phyloP scores from a whole-genome alignment of 2,888 invertebrate species.

The Oligia latruncula region DNA sequence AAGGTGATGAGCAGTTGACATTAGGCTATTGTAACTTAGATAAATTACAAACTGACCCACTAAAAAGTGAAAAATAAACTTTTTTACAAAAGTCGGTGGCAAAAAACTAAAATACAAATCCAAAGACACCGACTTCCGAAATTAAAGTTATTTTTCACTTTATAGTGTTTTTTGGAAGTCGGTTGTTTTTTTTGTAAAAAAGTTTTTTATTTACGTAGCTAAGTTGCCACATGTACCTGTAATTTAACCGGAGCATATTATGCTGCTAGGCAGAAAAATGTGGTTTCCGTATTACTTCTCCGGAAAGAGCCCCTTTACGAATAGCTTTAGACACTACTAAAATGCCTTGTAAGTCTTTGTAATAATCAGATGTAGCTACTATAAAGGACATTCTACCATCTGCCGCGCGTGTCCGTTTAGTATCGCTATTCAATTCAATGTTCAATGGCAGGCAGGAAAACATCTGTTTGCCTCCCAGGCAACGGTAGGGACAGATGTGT shows the following conservation, averaged over 20 bases:
- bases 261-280: not conserved
- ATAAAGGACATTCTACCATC: constrained; percentile 20
- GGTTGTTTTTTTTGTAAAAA: too few species aligned
- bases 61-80: too few species aligned
- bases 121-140: too few species aligned
- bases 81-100: too few species aligned
- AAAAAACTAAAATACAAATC: too few species aligned
- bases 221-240: not conserved
- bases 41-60: too few species aligned
- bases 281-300: not conserved
- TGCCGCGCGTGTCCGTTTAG: constrained; percentile 13
- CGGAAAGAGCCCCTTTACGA: not conserved
- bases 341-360: not conserved
- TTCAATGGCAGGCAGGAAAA: not conserved
- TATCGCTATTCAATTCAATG: constrained; percentile 5
- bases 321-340: not conserved
- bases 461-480: constrained; percentile 38
- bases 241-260: not conserved
- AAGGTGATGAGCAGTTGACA: too few species aligned
- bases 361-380: not conserved
- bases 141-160: too few species aligned
- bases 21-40: too few species aligned
- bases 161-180: too few species aligned
- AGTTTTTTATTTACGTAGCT: too few species aligned
- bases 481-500: constrained; percentile 41